Conservation (phyloP, 30 jellyfish, hydroid and myxozoan species). For the Rhopilema esculentum region DNA sequence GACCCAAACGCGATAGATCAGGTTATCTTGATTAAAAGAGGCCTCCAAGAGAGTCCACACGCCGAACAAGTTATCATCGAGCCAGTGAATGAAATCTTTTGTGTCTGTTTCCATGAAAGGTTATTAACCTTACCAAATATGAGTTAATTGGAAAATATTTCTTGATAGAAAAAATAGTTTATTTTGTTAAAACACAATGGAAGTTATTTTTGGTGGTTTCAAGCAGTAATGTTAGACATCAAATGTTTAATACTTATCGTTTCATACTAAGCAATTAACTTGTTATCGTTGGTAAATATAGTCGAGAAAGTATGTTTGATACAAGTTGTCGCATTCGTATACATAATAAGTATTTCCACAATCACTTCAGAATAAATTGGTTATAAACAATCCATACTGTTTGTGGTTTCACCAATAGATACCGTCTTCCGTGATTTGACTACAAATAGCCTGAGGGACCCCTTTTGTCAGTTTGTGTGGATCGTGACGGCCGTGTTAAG, state of each 20-base stretch:
- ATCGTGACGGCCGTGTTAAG: too few relatives aligned
- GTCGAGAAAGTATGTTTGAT: neutral
- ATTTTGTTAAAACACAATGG: neutral
- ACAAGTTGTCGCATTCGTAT: neutral
- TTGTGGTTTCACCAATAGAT: conserved; percentile 42
- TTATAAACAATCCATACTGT: conserved; percentile 23
- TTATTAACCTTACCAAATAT: neutral
- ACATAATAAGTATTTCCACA: conserved; percentile 4
- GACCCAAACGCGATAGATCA: too few relatives aligned
- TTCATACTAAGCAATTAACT: neutral
- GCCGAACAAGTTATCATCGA: neutral
- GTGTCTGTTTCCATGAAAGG: neutral
- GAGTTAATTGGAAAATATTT: neutral
- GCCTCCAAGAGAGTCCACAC: too few relatives aligned
- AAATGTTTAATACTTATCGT: neutral
- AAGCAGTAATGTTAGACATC: neutral
- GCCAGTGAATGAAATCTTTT: neutral
- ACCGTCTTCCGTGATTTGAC: conserved; percentile 51
- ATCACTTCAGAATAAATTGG: conserved; percentile 29
- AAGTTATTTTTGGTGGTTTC: neutral
- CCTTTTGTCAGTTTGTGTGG: too few relatives aligned
- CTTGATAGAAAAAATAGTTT: neutral
- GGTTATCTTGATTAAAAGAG: too few relatives aligned
- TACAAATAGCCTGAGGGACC: conserved; percentile 6
- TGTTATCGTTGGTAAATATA: neutral